Evolutionary conservation across 2,113 vertebrate species (phyloP).

Genomic region (Capreolus pygargus): DNA sequence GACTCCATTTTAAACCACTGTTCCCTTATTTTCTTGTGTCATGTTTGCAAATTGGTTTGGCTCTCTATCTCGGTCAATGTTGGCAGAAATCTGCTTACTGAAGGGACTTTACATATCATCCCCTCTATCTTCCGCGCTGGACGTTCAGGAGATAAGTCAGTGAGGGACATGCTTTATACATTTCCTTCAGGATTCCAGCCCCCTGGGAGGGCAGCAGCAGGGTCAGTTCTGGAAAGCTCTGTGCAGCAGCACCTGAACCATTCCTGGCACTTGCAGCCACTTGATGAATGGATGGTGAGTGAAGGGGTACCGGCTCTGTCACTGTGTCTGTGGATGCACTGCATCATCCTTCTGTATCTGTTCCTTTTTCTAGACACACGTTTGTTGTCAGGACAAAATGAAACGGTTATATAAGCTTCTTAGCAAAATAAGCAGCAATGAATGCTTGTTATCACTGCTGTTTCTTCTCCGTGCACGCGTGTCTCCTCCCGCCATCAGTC

Average conservation of each 20-base stretch:
- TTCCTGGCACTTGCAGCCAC: too few species aligned
- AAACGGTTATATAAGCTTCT: not conserved
- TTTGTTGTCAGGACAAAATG: not conserved
- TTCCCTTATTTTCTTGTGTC: not conserved
- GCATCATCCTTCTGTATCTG: not conserved
- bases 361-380: not conserved
- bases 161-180: not conserved
- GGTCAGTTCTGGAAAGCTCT: not conserved
- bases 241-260: too few species aligned
- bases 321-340: not conserved
- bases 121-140: not conserved
- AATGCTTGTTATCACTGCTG: not conserved
- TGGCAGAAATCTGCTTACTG: not conserved
- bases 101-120: not conserved
- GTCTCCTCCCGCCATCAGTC: not conserved
- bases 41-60: conserved; percentile 6
- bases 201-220: not conserved
- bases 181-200: not conserved
- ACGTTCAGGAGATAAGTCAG: not conserved
- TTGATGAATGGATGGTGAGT: too few species aligned
- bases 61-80: not conserved
- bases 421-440: not conserved
- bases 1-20: not conserved
- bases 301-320: not conserved
- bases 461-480: not conserved